A percentile compares a stretch with the other conserved stretches of the same genome.
Evolutionary conservation across 2,888 invertebrate species (phyloP).

Genomic region (Priapulus caudatus): DNA sequence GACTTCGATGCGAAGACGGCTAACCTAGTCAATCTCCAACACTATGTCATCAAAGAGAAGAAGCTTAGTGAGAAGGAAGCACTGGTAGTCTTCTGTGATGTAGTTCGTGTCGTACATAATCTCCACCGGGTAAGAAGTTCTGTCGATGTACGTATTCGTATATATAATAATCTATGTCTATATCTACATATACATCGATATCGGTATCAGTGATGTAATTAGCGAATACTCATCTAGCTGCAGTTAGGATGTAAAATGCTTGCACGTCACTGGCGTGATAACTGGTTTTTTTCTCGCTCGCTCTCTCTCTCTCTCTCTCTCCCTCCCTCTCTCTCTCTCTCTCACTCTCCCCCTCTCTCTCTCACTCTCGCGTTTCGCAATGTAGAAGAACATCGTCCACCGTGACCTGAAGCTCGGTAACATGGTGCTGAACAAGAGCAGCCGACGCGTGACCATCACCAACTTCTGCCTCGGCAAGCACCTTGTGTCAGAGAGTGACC

Average conservation of each 20-base stretch:
- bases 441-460: slow-evolving; percentile 50
- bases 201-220: neutral
- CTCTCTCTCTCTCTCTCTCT: too few relatives aligned
- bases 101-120: slow-evolving; percentile 57
- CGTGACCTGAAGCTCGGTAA: slow-evolving; percentile 64
- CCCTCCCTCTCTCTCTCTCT: too few relatives aligned
- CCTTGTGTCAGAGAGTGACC: slow-evolving; percentile 56
- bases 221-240: too few relatives aligned
- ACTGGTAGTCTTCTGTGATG: slow-evolving; percentile 57
- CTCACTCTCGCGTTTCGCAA: too few relatives aligned
- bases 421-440: slow-evolving; percentile 56
- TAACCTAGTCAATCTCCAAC: slow-evolving; percentile 52
- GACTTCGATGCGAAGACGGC: slow-evolving; percentile 46
- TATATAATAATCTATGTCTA: neutral
- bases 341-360: too few relatives aligned
- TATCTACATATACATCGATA: neutral
- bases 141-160: neutral
- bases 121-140: slow-evolving; percentile 51
- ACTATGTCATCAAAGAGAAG: slow-evolving; percentile 62
- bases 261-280: too few relatives aligned
- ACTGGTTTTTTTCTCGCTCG: too few relatives aligned
- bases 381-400: slow-evolving; percentile 61
- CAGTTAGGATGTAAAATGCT: too few relatives aligned
- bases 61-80: slow-evolving; percentile 61
- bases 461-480: slow-evolving; percentile 67